Conservation (phyloP, 2,888 invertebrate genomes). For the Taphrorychus bicolor region DNA sequence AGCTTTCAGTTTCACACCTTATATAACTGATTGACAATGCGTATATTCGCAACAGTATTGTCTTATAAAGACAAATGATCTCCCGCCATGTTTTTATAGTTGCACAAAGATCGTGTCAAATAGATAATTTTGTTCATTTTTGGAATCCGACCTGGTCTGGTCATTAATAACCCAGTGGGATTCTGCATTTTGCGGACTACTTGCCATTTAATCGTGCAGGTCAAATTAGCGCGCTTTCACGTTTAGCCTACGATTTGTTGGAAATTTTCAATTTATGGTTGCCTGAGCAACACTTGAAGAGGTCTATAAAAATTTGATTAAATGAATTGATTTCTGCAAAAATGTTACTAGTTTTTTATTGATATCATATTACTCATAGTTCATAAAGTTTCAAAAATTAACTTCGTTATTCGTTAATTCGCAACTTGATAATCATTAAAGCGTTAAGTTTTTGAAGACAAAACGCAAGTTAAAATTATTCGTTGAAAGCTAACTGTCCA, state of each 20-base stretch:
- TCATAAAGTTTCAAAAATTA: no score
- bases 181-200: conserved; percentile 54
- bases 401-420: no score
- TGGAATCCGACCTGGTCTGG: conserved; percentile 53
- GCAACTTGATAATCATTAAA: no score
- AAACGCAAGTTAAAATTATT: no score
- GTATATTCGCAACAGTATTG: no score
- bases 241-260: background rate
- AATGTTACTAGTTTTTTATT: no score
- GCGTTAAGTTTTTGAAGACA: no score
- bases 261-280: background rate
- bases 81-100: conserved; percentile 3
- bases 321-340: no score
- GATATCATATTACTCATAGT: no score
- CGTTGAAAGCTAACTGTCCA: no score
- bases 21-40: background rate
- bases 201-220: conserved; percentile 54
- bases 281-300: background rate
- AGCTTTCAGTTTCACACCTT: background rate
- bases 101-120: conserved; percentile 24
- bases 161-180: conserved; percentile 59
- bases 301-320: background rate
- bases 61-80: conserved; percentile 9
- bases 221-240: conserved; percentile 50
- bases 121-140: conserved; percentile 54